A percentile compares a stretch with the other conserved stretches of the same genome.
phyloP scores from a whole-genome alignment of 2,888 invertebrate species.

The Oligia strigilis region DNA sequence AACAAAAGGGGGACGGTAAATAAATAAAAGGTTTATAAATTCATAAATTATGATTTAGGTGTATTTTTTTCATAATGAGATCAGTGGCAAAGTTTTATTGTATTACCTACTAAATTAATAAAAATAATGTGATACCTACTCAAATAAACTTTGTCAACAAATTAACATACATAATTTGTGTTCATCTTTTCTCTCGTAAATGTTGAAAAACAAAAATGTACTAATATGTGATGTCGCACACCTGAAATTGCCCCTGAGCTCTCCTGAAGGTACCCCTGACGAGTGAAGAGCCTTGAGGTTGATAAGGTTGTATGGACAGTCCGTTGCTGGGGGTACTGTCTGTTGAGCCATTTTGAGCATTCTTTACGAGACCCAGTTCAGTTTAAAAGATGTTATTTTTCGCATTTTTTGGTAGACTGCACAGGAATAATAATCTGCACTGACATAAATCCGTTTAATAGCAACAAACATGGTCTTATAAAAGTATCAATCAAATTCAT shows the following conservation, averaged over 20 bases:
- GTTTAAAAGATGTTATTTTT: not conserved
- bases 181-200: not conserved
- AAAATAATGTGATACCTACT: not conserved
- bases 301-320: not conserved
- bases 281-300: not conserved
- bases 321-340: not conserved
- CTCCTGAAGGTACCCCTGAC: not conserved
- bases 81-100: not conserved
- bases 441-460: constrained; percentile 48
- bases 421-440: not conserved
- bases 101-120: not conserved
- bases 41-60: not conserved
- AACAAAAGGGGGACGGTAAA: too few relatives aligned
- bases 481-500: constrained; percentile 7
- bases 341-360: not conserved
- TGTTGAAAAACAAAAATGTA: not conserved
- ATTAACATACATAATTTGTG: not conserved
- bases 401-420: constrained; percentile 19
- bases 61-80: not conserved
- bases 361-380: not conserved
- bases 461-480: constrained; percentile 28
- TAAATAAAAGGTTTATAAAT: not conserved
- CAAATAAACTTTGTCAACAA: not conserved
- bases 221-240: not conserved
- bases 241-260: not conserved